Conservation (phyloP, 2,113 vertebrate species). For the Oriolus oriolus region DNA sequence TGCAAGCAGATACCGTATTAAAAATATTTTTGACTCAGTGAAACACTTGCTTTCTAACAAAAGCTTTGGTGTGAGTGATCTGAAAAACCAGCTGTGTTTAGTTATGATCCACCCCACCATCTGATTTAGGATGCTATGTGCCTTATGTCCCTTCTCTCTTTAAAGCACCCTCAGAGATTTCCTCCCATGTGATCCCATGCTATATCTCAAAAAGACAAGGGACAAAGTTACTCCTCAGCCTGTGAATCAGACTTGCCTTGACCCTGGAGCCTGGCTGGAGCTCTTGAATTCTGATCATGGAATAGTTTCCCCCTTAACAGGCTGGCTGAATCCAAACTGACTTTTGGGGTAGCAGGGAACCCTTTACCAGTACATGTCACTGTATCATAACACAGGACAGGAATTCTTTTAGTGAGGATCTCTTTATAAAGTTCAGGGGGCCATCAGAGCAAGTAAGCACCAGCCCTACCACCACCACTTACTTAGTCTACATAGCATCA, state of each 20-base stretch:
- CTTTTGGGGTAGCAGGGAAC: not conserved
- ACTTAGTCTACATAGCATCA: not conserved
- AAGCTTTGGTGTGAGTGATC: not conserved
- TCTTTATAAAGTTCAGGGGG: not conserved
- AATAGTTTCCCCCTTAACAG: not conserved
- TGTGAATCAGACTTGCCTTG: not conserved
- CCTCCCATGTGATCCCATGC: not conserved
- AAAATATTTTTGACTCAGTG: not conserved
- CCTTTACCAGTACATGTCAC: not conserved
- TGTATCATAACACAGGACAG: not conserved
- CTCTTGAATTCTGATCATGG: not conserved
- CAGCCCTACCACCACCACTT: not conserved
- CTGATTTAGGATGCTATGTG: not conserved
- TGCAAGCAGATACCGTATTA: not conserved
- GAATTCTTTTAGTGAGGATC: not conserved
- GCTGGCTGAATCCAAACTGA: not conserved
- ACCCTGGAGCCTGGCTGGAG: not conserved
- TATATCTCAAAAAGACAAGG: not conserved
- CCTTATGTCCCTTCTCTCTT: not conserved
- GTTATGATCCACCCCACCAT: not conserved
- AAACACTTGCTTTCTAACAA: not conserved
- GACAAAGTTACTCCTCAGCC: not conserved
- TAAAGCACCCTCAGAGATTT: not conserved
- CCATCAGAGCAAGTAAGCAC: not conserved
- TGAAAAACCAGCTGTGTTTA: not conserved